Evolutionary conservation across 2,113 vertebrate species (phyloP), one percentile per base, ranked within the genome.

Genomic region (Burhinus oedicnemus): DNA sequence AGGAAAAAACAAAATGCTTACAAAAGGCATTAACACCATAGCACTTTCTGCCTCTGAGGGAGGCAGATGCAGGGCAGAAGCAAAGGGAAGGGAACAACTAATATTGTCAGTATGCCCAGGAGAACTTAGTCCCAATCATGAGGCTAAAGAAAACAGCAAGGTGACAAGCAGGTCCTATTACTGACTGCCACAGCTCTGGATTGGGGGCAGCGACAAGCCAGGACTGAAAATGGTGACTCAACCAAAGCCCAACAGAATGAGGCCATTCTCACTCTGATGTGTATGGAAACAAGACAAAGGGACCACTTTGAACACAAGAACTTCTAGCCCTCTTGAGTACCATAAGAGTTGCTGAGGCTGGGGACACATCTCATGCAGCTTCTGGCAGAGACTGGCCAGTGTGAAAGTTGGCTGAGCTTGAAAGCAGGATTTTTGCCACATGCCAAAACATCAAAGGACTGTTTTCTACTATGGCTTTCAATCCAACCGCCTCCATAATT

Each of bases 401-500:
- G 4, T 54, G 19, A 95, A 89, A 90, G 61, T 79, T 65, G 74
- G 30, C 61, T 84, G 54, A 83, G 70, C 77, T 49, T 85, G 57
- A 96, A 95, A 94, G 71, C 47, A 65, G 12, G 34, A 49, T 40
- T 91, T 89, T n/a, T 95, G 54, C 82, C 61, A 85, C 32, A 61
- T 30, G 66, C 61, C 75, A 80, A 82, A 83, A 85, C 69, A 94
- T 79, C 70, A 90, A 87, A 95, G 29, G 52, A 64, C 55, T 85
- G 19, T 57, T 85, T 79, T 82, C 49, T 71, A 64, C 58, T 90
- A 72, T 0, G 15, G 62, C 14, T 94, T 92, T 91, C 66, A 74
- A 92, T 23, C 42, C 30, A 65, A 27, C 30, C 15, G 1, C 57
- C 79, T 86, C 71, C 17, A 2, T 62, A 49, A 80, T 44, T 69